Evolutionary conservation across 2,797 vertebrate genomes (phyloP).

Genomic region (Micrastur ruficollis): DNA sequence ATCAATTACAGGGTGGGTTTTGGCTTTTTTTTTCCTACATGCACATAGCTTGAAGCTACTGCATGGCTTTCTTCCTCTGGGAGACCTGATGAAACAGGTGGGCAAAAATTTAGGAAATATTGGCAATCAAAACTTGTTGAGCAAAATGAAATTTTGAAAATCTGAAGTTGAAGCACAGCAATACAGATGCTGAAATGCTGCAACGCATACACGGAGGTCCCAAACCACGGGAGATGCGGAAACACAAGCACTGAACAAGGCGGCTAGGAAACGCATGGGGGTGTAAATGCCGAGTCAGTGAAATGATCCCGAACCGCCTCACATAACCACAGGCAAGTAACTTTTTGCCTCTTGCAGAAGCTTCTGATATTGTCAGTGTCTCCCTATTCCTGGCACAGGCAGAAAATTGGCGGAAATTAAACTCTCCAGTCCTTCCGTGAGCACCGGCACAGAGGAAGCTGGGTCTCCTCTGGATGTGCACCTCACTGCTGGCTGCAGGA

Average conservation of each 20-base stretch:
- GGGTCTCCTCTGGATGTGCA: fast-evolving
- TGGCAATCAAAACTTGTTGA: neutral
- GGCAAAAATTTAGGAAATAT: neutral
- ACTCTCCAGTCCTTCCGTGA: fast-evolving
- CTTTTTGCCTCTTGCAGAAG: neutral
- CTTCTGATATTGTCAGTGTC: too few species aligned
- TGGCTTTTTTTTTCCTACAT: neutral
- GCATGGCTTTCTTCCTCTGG: fast-evolving
- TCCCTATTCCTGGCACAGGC: neutral
- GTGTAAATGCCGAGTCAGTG: neutral
- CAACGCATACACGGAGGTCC: fast-evolving
- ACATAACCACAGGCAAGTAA: neutral
- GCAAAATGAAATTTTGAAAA: neutral
- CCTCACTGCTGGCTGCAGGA: fast-evolving
- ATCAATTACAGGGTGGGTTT: neutral
- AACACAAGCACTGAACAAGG: neutral
- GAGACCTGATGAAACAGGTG: neutral
- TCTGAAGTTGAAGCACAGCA: neutral
- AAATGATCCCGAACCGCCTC: neutral
- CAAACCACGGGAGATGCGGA: neutral
- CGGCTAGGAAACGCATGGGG: fast-evolving
- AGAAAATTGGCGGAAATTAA: neutral
- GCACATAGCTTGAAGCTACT: neutral
- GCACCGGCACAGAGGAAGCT: neutral
- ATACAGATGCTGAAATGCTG: too few species aligned